phyloP scores from a whole-genome alignment of 2,888 invertebrate genomes.

The Alloplasta piceator region DNA sequence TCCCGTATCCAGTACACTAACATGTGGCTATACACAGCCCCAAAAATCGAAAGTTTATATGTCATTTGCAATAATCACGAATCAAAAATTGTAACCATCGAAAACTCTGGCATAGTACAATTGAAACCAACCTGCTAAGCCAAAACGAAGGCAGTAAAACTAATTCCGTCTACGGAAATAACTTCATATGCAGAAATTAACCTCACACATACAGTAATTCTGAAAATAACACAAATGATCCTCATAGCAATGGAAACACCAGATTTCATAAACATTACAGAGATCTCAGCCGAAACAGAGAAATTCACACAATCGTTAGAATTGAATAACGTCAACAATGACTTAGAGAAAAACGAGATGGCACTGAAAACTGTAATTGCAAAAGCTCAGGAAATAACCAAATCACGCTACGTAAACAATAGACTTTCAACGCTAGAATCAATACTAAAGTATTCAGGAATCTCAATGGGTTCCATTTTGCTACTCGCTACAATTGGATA shows the following conservation, averaged over 20 bases:
- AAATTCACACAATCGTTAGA: neutral
- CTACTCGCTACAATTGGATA: neutral
- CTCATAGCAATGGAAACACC: neutral
- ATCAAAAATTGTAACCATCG: too few species aligned
- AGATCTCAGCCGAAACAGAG: neutral
- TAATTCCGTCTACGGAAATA: too few species aligned
- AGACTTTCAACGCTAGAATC: constrained; percentile 11
- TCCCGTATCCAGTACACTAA: too few species aligned
- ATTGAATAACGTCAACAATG: neutral
- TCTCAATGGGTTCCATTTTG: neutral
- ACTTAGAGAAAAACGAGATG: constrained; percentile 1
- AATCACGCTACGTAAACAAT: neutral
- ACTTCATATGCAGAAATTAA: neutral
- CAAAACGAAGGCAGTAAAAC: too few species aligned
- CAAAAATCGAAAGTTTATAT: too few species aligned
- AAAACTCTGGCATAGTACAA: too few species aligned
- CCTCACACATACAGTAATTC: neutral
- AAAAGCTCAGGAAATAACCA: constrained; percentile 6
- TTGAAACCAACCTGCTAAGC: too few species aligned
- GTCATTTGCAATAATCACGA: too few species aligned
- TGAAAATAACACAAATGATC: constrained; percentile 11
- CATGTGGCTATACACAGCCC: too few species aligned
- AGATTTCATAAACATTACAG: neutral
- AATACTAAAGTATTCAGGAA: neutral
- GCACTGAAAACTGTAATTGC: neutral